Evolutionary conservation across 2,113 vertebrate species (phyloP).

Genomic region (Hippocampus guttulatus): DNA sequence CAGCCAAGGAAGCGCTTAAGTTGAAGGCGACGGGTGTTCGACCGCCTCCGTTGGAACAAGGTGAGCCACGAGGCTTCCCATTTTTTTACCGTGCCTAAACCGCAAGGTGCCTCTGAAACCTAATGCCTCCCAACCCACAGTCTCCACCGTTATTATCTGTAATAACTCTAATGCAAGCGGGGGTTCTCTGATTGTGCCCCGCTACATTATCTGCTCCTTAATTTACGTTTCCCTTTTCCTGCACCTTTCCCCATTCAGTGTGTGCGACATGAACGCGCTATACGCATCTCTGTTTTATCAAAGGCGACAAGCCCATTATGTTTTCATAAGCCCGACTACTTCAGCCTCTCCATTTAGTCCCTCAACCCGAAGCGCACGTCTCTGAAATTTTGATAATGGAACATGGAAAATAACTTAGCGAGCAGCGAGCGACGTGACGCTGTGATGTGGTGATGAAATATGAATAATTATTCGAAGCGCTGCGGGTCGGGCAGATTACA

Average conservation of each 20-base stretch:
- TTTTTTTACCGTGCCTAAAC: not conserved
- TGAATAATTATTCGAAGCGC: conserved; percentile 75
- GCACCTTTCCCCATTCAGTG: conserved; percentile 37
- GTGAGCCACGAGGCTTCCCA: conserved; percentile 76
- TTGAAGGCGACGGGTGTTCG: conserved; percentile 93
- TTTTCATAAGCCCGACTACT: conserved; percentile 79
- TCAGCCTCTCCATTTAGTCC: conserved; percentile 75
- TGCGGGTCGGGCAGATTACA: conserved; percentile 70
- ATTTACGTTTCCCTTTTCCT: conserved; percentile 35
- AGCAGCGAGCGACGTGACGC: conserved; percentile 63
- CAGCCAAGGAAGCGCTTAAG: conserved; percentile 98
- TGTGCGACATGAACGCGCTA: conserved; percentile 48
- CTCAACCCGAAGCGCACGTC: conserved; percentile 58
- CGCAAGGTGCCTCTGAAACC: not conserved
- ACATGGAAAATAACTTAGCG: conserved; percentile 79
- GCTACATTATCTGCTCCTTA: conserved; percentile 17
- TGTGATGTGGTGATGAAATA: conserved; percentile 71
- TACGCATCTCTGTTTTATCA: conserved; percentile 69
- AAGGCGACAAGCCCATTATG: conserved; percentile 74
- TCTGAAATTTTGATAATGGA: conserved; percentile 79
- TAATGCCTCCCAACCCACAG: conserved; percentile 7
- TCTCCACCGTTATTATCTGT: conserved; percentile 22
- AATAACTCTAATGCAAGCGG: conserved; percentile 19
- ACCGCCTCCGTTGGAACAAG: conserved; percentile 92
- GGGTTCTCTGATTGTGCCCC: not conserved